These are phyloP conservation scores for Python bivittatus DNA, from an alignment of 2,113 vertebrate genomes.

Conservation along the genomic window DNA sequence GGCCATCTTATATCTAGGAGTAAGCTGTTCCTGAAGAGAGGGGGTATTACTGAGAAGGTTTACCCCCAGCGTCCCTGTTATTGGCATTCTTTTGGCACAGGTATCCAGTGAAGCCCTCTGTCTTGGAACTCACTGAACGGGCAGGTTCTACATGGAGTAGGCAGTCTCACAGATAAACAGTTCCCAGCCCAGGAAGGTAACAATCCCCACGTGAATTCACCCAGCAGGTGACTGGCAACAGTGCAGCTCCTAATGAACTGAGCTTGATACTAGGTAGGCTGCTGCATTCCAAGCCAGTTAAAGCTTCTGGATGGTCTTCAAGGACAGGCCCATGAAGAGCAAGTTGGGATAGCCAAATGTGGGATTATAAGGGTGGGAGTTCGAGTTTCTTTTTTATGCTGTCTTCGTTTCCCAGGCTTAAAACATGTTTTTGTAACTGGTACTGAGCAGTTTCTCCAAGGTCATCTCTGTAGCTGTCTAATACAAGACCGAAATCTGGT, in stretches of 20 bases:
- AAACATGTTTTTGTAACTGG: not conserved
- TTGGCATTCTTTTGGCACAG: not conserved
- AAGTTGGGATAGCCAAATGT: not conserved
- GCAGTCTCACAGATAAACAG: not conserved
- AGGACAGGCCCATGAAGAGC: not conserved
- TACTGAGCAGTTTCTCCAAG: not conserved
- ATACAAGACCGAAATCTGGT: not conserved
- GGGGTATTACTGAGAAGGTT: not conserved
- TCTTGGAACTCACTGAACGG: not conserved
- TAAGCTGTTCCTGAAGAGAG: not conserved
- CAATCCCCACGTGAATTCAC: not conserved
- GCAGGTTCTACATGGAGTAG: not conserved
- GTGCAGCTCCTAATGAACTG: not conserved
- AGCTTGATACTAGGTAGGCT: not conserved
- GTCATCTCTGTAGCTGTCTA: not conserved
- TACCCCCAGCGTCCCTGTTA: not conserved
- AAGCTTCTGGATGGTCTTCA: not conserved
- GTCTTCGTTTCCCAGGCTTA: not conserved
- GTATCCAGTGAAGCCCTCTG: not conserved
- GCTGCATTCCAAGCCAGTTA: not conserved
- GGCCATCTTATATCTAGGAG: not conserved
- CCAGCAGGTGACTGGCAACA: not conserved
- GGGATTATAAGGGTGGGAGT: not conserved
- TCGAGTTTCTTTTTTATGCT: not conserved
- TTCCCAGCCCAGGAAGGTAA: not conserved